A percentile compares a stretch with the other conserved stretches of the same genome.
These are phyloP conservation scores for Lacerta agilis DNA, from an alignment of 2,797 vertebrate genomes.

Conservation along the genomic window DNA sequence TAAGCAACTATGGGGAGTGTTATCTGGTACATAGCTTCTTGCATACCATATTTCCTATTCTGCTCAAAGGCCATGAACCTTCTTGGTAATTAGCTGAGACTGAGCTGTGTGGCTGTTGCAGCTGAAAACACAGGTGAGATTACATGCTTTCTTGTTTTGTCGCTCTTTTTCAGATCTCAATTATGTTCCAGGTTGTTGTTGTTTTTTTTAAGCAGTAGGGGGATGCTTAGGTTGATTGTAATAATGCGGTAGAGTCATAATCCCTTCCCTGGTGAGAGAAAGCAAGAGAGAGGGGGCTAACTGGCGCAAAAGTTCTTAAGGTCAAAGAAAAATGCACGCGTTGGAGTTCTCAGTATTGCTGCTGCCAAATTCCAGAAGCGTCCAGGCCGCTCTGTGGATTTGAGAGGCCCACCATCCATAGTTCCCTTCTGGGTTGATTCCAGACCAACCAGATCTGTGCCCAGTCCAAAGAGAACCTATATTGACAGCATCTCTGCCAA, in stretches of 20 bases:
- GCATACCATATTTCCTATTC: neutral
- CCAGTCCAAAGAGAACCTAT: neutral
- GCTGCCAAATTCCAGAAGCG: neutral
- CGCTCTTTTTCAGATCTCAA: neutral
- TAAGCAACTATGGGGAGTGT: accelerated
- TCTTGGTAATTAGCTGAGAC: neutral
- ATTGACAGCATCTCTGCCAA: neutral
- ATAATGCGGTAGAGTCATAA: neutral
- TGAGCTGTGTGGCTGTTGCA: neutral
- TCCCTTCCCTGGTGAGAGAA: neutral
- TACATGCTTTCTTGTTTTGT: neutral
- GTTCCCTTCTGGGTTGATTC: too few species aligned
- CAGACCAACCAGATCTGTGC: neutral
- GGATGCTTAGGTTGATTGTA: neutral
- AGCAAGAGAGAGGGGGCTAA: neutral
- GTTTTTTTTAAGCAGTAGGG: neutral
- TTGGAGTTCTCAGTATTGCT: neutral
- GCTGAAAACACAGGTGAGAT: neutral
- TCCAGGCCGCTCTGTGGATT: neutral
- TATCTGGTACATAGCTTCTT: neutral
- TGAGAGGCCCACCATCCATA: neutral
- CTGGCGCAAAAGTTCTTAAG: neutral
- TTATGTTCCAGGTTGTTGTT: accelerated
- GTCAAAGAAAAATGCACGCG: neutral
- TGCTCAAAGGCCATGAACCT: neutral